These are phyloP conservation scores for Lipophrys pholis DNA, from an alignment of 2,113 vertebrate genomes.

Conservation along the genomic window DNA sequence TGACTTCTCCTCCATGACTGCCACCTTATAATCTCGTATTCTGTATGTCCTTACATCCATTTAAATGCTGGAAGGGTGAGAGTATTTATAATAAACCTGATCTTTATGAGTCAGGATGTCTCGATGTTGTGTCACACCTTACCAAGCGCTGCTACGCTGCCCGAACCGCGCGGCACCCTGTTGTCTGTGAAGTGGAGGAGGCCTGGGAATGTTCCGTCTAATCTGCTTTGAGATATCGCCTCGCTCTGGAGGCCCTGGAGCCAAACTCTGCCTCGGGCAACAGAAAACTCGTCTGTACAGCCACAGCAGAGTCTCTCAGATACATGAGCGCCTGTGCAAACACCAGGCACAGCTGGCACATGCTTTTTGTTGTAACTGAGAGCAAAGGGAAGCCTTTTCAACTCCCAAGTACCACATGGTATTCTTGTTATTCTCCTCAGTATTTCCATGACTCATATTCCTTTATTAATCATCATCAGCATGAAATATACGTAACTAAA, in stretches of 20 bases:
- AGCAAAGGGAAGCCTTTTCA: constrained; percentile 12
- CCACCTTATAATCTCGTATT: neutral
- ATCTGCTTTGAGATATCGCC: constrained; percentile 61
- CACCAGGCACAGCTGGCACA: constrained; percentile 55
- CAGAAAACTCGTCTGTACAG: constrained; percentile 32
- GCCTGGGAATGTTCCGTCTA: constrained; percentile 66
- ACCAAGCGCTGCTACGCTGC: neutral
- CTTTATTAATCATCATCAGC: neutral
- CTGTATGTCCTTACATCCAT: neutral
- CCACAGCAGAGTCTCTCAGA: constrained; percentile 38
- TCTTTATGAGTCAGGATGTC: constrained; percentile 38
- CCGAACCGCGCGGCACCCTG: constrained; percentile 21
- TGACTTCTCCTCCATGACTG: neutral
- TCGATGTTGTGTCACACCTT: neutral
- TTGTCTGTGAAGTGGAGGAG: constrained; percentile 48
- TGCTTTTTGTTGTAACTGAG: constrained; percentile 50
- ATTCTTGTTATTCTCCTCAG: neutral
- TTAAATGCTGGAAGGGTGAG: neutral
- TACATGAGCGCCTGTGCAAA: constrained; percentile 53
- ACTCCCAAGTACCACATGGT: neutral
- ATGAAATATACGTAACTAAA: too few species aligned
- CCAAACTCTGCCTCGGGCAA: constrained; percentile 48
- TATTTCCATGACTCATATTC: neutral
- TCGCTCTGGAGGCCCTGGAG: constrained; percentile 31
- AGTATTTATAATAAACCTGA: constrained; percentile 17